Evolutionary conservation across 2,797 vertebrate genomes (phyloP).

Genomic region (Diplodus puntazzo): DNA sequence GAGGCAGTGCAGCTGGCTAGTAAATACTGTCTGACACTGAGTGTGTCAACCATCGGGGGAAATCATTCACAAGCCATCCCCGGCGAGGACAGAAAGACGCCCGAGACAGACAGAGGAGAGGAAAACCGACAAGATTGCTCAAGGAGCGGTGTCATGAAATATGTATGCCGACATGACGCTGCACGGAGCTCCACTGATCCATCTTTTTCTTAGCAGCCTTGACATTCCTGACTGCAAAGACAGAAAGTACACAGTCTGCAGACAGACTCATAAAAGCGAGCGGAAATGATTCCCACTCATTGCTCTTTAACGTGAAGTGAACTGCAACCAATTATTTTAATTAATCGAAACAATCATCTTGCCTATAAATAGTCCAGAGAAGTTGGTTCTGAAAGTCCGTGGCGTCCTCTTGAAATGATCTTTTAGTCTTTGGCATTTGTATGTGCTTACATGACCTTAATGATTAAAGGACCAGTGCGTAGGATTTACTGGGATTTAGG

Average conservation of each 20-base stretch:
- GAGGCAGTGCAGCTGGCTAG: slow-evolving; percentile 60
- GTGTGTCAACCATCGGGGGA: slow-evolving; percentile 62
- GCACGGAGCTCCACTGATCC: slow-evolving; percentile 37
- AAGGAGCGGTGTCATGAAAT: slow-evolving; percentile 51
- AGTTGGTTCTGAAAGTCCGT: background rate
- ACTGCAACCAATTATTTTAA: slow-evolving; percentile 41
- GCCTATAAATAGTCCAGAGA: slow-evolving; percentile 2
- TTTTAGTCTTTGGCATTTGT: background rate
- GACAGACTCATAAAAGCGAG: slow-evolving; percentile 39
- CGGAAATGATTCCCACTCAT: slow-evolving; percentile 45
- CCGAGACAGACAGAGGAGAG: slow-evolving; percentile 41
- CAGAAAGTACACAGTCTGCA: slow-evolving; percentile 38
- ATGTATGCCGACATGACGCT: slow-evolving; percentile 63
- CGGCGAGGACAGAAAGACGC: slow-evolving; percentile 43
- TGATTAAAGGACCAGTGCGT: background rate
- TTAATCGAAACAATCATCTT: background rate
- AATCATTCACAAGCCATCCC: slow-evolving; percentile 65
- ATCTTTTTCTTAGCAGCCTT: slow-evolving; percentile 49
- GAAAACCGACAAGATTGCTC: slow-evolving; percentile 41
- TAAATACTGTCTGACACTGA: slow-evolving; percentile 64
- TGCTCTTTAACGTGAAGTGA: slow-evolving; percentile 26
- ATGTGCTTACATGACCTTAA: background rate
- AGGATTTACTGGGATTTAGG: background rate
- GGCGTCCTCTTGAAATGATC: background rate
- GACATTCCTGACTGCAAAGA: slow-evolving; percentile 35